Conservation (phyloP, 2,888 invertebrate species). For the Quadriops clusia region DNA sequence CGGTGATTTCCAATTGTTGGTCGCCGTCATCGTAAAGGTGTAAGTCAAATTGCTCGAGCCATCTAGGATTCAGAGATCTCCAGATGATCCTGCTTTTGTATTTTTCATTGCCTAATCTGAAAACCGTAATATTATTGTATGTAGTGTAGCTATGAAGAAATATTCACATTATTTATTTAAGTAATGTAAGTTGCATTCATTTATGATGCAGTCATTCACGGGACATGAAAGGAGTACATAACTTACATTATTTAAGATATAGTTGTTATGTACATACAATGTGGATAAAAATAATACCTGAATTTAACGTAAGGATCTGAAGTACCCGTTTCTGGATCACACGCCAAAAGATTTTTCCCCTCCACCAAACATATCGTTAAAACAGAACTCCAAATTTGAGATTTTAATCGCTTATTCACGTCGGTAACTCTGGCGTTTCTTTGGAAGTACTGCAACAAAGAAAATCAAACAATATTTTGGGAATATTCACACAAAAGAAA, state of each 20-base stretch:
- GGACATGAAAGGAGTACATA: too few species aligned
- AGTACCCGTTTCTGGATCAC: slow-evolving; percentile 79
- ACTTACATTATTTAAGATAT: too few species aligned
- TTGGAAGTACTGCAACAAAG: slow-evolving; percentile 70
- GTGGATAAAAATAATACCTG: slow-evolving; percentile 58
- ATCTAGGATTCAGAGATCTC: slow-evolving; percentile 77
- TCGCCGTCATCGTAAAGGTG: slow-evolving; percentile 91
- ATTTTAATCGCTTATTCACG: slow-evolving; percentile 74
- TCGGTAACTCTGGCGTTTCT: slow-evolving; percentile 66
- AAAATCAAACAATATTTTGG: too few species aligned
- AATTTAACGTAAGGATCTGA: slow-evolving; percentile 95
- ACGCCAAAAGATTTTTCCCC: slow-evolving; percentile 77
- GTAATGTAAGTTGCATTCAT: too few species aligned
- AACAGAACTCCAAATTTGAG: slow-evolving; percentile 94
- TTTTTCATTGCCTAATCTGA: slow-evolving; percentile 89
- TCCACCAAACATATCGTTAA: slow-evolving; percentile 96
- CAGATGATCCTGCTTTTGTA: slow-evolving; percentile 87
- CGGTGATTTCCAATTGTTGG: slow-evolving; percentile 80
- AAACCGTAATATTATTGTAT: too few species aligned
- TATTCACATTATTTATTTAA: too few species aligned
- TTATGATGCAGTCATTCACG: too few species aligned
- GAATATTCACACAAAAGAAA: too few species aligned
- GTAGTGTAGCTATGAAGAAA: too few species aligned
- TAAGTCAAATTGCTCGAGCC: slow-evolving; percentile 96
- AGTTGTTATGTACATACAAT: too few species aligned